Evolutionary conservation across 1,140 invertebrate species (phyloP).

Genomic region (Drosophila hydei): DNA sequence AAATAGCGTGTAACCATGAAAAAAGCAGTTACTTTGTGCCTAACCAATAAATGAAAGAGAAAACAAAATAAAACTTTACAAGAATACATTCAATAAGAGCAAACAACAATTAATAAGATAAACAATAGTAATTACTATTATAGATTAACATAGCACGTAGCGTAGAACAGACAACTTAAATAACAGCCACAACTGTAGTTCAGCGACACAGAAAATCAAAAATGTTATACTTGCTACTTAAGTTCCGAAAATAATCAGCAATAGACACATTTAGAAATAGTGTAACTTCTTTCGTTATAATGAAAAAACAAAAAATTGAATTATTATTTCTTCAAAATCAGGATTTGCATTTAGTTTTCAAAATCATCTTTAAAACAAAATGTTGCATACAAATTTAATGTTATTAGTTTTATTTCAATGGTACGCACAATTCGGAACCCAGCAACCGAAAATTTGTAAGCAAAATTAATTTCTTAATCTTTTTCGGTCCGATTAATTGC

Average conservation of each 20-base stretch:
- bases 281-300: not conserved
- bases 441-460: no score
- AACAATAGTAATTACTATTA: constrained; percentile 54
- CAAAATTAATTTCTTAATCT: no score
- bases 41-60: constrained; percentile 52
- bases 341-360: no score
- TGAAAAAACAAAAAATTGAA: not conserved
- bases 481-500: not conserved
- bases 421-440: no score
- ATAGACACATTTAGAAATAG: not conserved
- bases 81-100: constrained; percentile 62
- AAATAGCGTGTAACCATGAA: constrained; percentile 63
- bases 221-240: not conserved
- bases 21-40: constrained; percentile 78
- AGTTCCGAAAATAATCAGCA: not conserved
- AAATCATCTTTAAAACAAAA: no score
- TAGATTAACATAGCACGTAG: constrained; percentile 60
- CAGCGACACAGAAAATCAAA: constrained; percentile 9
- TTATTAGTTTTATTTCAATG: no score
- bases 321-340: not conserved
- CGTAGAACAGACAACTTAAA: constrained; percentile 35
- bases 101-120: constrained; percentile 63
- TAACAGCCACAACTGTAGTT: not conserved
- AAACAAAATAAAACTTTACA: constrained; percentile 23
- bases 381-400: no score